Evolutionary conservation across 37 sponge, comb jelly and placozoan species (phyloP), one percentile per base, ranked within the genome.

Genomic region (Spongia lamella): DNA sequence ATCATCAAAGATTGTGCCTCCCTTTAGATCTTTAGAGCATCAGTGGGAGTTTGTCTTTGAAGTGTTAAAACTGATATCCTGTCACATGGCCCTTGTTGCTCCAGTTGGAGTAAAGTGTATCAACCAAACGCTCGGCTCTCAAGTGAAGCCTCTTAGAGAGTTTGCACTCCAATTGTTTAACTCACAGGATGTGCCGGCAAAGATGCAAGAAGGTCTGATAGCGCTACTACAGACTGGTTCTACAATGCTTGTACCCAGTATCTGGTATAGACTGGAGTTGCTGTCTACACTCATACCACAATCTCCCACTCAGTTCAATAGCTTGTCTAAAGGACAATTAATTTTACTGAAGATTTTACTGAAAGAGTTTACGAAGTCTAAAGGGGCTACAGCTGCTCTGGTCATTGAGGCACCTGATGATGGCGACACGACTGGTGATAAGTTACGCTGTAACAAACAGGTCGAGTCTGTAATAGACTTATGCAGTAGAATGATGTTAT

Each of bases 271-370:
- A 70, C 38, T 95, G 63, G 67, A 76, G 13, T 79, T 95, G 13
- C 43, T 95, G 32, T 83, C 79, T 32, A 61, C 70, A 24, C 63
- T 88, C 0, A 67, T 95, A 0, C 92, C 96, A 38, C 66, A 85
- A 27, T 78, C 80, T 11, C 77, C 72, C 15, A 40, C 66, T 7
- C 30, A 52, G 32, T 76, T 89, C 72, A 52, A 68, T 37, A 49
- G 55, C 21, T 79, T 95, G 38, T 75, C 92, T 24, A 76, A 64
- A 57, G 96, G 96, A 75, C 92, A 95, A 80, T 86, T 92, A 61
- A 58, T 26, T 57, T 9, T 43, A 9, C 47, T 43, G 9, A 43
- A 43, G 47, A 43, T 43, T 43, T 43, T 43, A 9, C 47, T 43
- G 7, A 43, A 43, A 9, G 47, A 43, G 47, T 43, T 43, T 43